Conservation (phyloP, 2,797 vertebrate species). For the Malacoctenus gilli region DNA sequence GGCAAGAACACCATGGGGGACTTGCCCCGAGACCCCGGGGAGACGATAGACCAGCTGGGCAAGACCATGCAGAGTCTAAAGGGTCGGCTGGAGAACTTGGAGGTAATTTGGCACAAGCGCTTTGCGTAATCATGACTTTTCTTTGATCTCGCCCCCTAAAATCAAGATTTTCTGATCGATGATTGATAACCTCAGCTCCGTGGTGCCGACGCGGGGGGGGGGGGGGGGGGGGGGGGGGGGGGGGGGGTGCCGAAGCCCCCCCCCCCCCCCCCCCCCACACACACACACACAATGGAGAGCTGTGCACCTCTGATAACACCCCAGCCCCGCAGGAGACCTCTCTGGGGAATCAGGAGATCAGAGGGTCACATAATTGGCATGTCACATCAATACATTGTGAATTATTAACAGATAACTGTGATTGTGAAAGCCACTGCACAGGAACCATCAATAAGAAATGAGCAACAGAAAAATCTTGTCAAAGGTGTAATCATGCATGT, state of each 20-base stretch:
- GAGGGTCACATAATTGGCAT: conserved; percentile 47
- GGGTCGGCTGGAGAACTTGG: conserved; percentile 92
- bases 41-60: conserved; percentile 92
- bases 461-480: conserved; percentile 23
- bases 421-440: neutral
- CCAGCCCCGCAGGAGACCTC: conserved; percentile 14
- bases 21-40: conserved; percentile 89
- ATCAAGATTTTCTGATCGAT: neutral
- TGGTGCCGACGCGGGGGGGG: too few relatives aligned
- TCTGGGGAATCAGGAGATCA: conserved; percentile 42
- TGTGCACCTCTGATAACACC: too few relatives aligned
- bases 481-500: conserved; percentile 45
- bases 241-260: too few relatives aligned
- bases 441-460: conserved; percentile 24
- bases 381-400: conserved; percentile 26
- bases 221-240: too few relatives aligned
- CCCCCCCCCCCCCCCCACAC: too few relatives aligned
- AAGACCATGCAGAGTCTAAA: conserved; percentile 96
- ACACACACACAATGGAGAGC: too few relatives aligned
- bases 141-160: neutral
- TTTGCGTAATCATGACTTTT: neutral
- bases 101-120: conserved; percentile 80
- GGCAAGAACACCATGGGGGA: conserved; percentile 95
- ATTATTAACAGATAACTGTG: neutral
- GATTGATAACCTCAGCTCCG: neutral